Percentiles rank a stretch among this genome's conserved stretches.
phyloP scores from a whole-genome alignment of 2,888 invertebrate species.

The Drosophila neotestacea region DNA sequence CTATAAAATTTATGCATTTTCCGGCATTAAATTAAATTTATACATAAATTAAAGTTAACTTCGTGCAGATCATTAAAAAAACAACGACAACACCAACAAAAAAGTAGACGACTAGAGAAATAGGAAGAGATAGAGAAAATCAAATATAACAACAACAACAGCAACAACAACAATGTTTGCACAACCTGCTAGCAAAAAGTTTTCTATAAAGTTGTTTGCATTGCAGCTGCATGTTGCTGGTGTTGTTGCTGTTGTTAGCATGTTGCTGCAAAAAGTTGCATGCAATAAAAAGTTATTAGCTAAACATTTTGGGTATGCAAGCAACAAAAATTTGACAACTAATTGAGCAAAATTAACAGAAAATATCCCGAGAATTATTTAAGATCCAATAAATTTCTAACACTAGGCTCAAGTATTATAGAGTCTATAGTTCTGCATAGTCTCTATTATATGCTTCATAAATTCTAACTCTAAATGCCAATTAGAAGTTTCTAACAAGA shows the following conservation, averaged over 20 bases:
- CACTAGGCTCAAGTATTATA: not conserved
- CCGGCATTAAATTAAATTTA: slow-evolving; percentile 80
- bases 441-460: slow-evolving; percentile 13
- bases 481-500: slow-evolving; percentile 30
- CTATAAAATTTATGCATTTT: slow-evolving; percentile 70
- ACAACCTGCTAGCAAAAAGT: slow-evolving; percentile 49
- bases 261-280: slow-evolving; percentile 60
- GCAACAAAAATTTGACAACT: slow-evolving; percentile 16
- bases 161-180: slow-evolving; percentile 48
- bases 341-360: slow-evolving; percentile 16
- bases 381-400: not conserved
- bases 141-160: slow-evolving; percentile 22
- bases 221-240: slow-evolving; percentile 59
- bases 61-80: slow-evolving; percentile 80
- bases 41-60: slow-evolving; percentile 81
- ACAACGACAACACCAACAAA: slow-evolving; percentile 9
- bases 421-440: not conserved
- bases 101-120: slow-evolving; percentile 1
- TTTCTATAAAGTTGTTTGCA: slow-evolving; percentile 56
- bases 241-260: slow-evolving; percentile 41
- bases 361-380: not conserved
- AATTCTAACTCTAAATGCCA: slow-evolving; percentile 27
- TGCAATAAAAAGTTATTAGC: slow-evolving; percentile 58
- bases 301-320: slow-evolving; percentile 41
- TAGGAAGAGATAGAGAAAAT: slow-evolving; percentile 19